phyloP scores from a whole-genome alignment of 2,797 vertebrate species.

The Cossypha niveicapilla region DNA sequence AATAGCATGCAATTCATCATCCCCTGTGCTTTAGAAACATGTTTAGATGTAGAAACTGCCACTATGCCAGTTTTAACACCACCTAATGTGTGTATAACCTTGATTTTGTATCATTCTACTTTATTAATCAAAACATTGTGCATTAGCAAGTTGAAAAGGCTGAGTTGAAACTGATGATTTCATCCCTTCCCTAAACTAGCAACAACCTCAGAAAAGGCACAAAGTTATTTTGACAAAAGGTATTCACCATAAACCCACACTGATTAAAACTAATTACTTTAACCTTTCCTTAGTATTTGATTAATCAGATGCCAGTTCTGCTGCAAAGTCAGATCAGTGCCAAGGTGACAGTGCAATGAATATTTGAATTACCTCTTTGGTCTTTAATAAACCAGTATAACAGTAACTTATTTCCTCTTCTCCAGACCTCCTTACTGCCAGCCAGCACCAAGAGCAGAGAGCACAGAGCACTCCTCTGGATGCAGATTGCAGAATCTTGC shows the following conservation, averaged over 20 bases:
- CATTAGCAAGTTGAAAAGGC: background rate
- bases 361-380: background rate
- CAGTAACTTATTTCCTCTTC: background rate
- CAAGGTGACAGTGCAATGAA: background rate
- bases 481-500: accelerated
- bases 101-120: background rate
- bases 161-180: background rate
- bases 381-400: background rate
- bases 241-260: background rate
- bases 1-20: background rate
- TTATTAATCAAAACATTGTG: background rate
- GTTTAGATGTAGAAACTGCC: background rate
- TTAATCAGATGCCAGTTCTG: background rate
- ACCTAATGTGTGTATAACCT: background rate
- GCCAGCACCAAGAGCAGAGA: background rate
- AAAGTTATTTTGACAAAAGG: background rate
- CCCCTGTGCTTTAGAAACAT: background rate
- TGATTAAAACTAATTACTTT: background rate
- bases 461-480: background rate
- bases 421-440: background rate
- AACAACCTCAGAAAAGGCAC: background rate
- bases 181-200: background rate
- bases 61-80: background rate
- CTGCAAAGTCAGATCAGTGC: background rate
- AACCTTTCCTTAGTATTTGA: background rate